Percentiles rank a stretch among this genome's conserved stretches.
Conservation (phyloP, 2,797 vertebrate genomes). For the Siniperca undulata region DNA sequence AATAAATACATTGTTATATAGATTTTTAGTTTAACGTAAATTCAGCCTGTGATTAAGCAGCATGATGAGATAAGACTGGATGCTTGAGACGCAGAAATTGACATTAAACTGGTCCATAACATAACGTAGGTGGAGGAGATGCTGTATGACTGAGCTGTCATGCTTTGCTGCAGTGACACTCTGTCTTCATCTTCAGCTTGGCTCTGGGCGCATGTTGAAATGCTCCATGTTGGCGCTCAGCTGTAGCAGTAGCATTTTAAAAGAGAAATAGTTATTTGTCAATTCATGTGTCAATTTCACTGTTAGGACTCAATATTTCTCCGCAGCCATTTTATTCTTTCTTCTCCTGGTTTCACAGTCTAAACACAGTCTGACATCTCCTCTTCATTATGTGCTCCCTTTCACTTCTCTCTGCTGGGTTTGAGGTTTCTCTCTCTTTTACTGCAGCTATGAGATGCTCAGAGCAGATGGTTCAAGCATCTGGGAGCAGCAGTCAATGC, state of each 20-base stretch:
- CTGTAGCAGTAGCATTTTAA: constrained; percentile 45
- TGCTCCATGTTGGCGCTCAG: constrained; percentile 6
- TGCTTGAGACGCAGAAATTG: background rate
- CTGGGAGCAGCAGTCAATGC: constrained; percentile 70
- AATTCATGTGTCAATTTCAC: constrained; percentile 43
- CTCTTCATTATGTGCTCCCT: constrained; percentile 66
- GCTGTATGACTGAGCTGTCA: constrained; percentile 40
- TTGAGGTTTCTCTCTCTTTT: constrained; percentile 64
- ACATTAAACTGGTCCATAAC: constrained; percentile 13
- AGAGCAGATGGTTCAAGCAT: constrained; percentile 72
- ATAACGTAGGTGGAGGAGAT: constrained; percentile 12
- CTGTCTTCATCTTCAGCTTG: constrained; percentile 49
- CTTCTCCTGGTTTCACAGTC: constrained; percentile 27
- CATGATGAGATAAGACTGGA: constrained; percentile 1
- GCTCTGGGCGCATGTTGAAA: constrained; percentile 36
- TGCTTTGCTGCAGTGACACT: constrained; percentile 40
- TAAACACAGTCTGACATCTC: constrained; percentile 48
- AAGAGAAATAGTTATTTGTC: constrained; percentile 67
- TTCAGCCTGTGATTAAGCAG: constrained; percentile 6
- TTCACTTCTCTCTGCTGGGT: constrained; percentile 55
- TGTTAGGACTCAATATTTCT: constrained; percentile 32
- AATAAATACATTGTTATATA: background rate
- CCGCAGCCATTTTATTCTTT: constrained; percentile 30
- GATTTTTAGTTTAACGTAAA: background rate
- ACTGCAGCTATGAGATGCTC: constrained; percentile 60